Evolutionary conservation across 2,797 vertebrate genomes (phyloP).

Genomic region (Ara ararauna): DNA sequence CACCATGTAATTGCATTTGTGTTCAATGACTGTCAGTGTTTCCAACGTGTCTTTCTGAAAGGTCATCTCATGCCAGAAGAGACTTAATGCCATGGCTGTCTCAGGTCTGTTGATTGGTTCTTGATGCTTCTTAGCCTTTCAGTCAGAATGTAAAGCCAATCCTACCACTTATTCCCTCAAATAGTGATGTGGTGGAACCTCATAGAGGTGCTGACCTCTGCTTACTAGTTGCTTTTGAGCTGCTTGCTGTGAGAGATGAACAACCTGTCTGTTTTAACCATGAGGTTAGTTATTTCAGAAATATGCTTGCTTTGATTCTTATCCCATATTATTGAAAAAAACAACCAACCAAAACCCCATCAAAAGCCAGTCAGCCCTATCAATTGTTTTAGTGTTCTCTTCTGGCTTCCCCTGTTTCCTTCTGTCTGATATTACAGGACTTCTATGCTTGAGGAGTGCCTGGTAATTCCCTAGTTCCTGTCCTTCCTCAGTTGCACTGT

Average conservation of each 20-base stretch:
- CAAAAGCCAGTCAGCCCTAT: rapidly evolving
- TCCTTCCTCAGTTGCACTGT: neutral
- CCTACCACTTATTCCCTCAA: neutral
- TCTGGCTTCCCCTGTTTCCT: neutral
- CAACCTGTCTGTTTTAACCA: neutral
- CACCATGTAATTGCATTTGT: conserved; percentile 66
- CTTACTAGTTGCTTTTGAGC: neutral
- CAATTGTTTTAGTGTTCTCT: neutral
- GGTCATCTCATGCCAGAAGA: conserved; percentile 57
- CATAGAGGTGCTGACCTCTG: neutral
- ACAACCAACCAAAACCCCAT: rapidly evolving
- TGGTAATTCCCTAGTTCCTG: neutral
- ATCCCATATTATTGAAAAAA: neutral
- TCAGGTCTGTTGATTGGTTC: conserved; percentile 14
- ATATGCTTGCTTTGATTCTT: neutral
- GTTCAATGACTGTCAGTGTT: conserved; percentile 57
- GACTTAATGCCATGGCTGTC: neutral
- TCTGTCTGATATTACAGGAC: neutral
- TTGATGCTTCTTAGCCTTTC: conserved; percentile 13
- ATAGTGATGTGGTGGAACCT: neutral
- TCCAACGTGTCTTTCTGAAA: conserved; percentile 18
- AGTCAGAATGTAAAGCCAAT: neutral
- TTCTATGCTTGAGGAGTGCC: neutral
- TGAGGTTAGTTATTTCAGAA: neutral
- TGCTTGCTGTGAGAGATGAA: neutral